These are phyloP conservation scores for Drosophila pruinosa DNA, from an alignment of 1,140 invertebrate genomes.

Conservation along the genomic window DNA sequence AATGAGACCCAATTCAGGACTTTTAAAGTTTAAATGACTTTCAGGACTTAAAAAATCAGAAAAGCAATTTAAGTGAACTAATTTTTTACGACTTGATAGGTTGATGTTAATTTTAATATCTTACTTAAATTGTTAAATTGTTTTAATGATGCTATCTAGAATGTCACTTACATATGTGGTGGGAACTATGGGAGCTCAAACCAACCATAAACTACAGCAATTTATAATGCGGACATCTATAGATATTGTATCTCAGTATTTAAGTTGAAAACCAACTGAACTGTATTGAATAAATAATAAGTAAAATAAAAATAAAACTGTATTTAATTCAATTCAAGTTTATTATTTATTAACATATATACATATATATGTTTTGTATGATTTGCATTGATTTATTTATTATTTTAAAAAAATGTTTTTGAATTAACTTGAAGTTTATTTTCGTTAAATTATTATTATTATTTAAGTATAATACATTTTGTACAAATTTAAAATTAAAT, in stretches of 20 bases:
- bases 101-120: too few relatives aligned
- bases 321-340: constrained; percentile 22
- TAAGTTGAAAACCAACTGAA: not conserved
- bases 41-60: too few relatives aligned
- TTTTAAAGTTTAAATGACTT: too few relatives aligned
- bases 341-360: constrained; percentile 43
- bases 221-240: too few relatives aligned
- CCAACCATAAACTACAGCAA: not conserved
- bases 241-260: constrained; percentile 9
- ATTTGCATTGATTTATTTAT: constrained; percentile 35
- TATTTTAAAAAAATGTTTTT: constrained; percentile 18
- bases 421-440: constrained; percentile 73
- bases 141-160: constrained; percentile 22
- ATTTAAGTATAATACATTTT: constrained; percentile 82
- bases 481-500: constrained; percentile 77
- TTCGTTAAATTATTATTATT: constrained; percentile 73
- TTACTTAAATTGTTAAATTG: not conserved
- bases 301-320: constrained; percentile 12
- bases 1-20: too few relatives aligned
- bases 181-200: not conserved
- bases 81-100: too few relatives aligned
- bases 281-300: not conserved
- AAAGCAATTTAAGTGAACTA: too few relatives aligned
- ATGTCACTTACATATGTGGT: constrained; percentile 1
- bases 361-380: constrained; percentile 34